Evolutionary conservation across 2,113 vertebrate genomes (phyloP).

Genomic region (Petroica traversi): DNA sequence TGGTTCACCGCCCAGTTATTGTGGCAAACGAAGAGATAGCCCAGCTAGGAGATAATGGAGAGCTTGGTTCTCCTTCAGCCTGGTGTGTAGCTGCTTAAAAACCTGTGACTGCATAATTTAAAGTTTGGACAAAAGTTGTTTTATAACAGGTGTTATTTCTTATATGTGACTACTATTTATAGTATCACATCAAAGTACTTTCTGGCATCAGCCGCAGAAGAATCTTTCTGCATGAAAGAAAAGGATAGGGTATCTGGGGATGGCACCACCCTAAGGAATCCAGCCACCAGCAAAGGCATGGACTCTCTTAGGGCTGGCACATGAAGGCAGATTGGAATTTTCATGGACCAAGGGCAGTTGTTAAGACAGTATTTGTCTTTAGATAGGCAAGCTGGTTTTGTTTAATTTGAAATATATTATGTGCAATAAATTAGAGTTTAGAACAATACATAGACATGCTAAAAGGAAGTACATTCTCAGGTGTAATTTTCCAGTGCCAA

Average conservation of each 20-base stretch:
- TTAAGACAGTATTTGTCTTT: neutral
- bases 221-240: rapidly evolving
- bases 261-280: neutral
- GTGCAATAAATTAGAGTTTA: neutral
- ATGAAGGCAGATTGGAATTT: neutral
- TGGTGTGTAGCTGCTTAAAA: neutral
- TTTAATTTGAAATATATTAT: neutral
- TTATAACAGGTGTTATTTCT: neutral
- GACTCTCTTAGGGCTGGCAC: neutral
- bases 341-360: neutral
- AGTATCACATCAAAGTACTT: too few relatives aligned
- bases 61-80: neutral
- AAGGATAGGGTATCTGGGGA: rapidly evolving
- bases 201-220: neutral
- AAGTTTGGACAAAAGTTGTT: neutral
- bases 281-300: neutral
- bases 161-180: neutral
- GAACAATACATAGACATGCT: neutral
- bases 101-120: neutral
- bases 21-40: neutral
- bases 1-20: neutral
- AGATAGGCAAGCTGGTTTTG: neutral
- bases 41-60: neutral
- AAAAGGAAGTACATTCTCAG: neutral
- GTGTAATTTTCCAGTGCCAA: neutral